Base-by-base conservation (phyloP, 2,113 vertebrate species). In the Sardina pilchardus region DNA sequence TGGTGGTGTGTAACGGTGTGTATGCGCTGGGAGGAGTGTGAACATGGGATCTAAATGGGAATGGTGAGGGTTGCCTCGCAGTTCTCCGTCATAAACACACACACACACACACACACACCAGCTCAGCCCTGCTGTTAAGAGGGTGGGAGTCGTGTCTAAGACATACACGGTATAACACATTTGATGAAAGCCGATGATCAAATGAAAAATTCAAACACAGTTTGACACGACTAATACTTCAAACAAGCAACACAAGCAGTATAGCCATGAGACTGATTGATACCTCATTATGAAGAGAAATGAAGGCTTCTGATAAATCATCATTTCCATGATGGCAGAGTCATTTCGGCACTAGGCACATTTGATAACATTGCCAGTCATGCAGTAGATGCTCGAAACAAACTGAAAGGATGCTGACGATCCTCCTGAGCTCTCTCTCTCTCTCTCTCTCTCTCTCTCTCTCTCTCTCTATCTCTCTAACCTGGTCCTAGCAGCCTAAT, bases 41-140 rank as follows among this genome's bases (percentile, higher is more conserved):
- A 78, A 78, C 30, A 10, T 39, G 71, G 39, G 71, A 78, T 78
- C 71, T 78, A 78, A 78, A 78, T 78, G 71, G 14, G 16, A 78
- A 34, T 78, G 34, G 30, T 78, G 71, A 36, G 12, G 26, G 71
- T 78, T 36, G 30, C 71, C 1, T 78, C 21, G 59, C 6, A 24
- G 3, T 78, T 36, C 30, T 34, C 71, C 34, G 67, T 75, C 30
- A 71, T 8, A 12, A 1, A 71, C 30, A 78, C 10, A 78, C 71
- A 78, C 71, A 78, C 53, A 16, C 26, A 75, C 67, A 75, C 67
- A 16, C 26, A 30, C 26, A 16, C 30, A 67, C 59, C 21, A n/a
- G 50, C 50, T 56, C 50, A 17, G 50, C 56, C 56, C 5, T 63
- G 50, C 50, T 67, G 1, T 21, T 1, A 19, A 5, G 53, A 19